These are phyloP conservation scores for Helostoma temminkii DNA, from an alignment of 2,797 vertebrate genomes.

Conservation along the genomic window DNA sequence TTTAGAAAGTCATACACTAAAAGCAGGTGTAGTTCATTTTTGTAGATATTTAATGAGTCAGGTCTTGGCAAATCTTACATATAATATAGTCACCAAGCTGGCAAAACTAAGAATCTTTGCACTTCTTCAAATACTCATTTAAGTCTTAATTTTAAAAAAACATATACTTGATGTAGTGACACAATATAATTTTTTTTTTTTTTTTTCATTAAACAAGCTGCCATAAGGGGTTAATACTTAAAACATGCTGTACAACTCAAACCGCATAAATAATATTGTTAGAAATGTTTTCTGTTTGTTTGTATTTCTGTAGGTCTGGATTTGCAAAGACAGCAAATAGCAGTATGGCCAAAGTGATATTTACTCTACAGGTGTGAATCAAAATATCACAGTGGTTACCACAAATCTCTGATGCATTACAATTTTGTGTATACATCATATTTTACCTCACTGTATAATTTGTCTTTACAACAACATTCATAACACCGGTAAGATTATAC, in stretches of 20 bases:
- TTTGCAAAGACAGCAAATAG: conserved; percentile 13
- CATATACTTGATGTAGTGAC: conserved; percentile 3
- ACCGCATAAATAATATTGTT: conserved; percentile 2
- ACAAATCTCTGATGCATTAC: conserved; percentile 12
- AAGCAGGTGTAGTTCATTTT: background rate
- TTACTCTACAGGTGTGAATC: conserved; percentile 1
- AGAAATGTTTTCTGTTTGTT: background rate
- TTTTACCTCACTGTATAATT: conserved; percentile 29
- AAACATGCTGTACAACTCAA: conserved; percentile 13
- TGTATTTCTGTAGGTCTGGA: background rate
- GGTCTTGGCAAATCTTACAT: conserved; percentile 8
- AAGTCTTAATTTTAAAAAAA: conserved; percentile 23
- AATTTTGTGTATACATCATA: conserved; percentile 23
- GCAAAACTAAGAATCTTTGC: background rate
- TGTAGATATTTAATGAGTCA: background rate
- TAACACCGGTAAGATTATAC: conserved; percentile 15
- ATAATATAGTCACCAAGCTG: background rate
- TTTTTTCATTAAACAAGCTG: conserved; percentile 18
- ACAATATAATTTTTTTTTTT: conserved; percentile 32
- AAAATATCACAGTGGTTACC: conserved; percentile 1
- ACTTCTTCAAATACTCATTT: conserved; percentile 6
- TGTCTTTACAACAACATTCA: conserved; percentile 25
- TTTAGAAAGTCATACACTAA: background rate
- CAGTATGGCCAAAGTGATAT: background rate
- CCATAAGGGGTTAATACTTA: conserved; percentile 1